Percentiles rank a stretch among this genome's conserved stretches.
Evolutionary conservation across 2,888 invertebrate species (phyloP).

Genomic region (Drosophila differens): DNA sequence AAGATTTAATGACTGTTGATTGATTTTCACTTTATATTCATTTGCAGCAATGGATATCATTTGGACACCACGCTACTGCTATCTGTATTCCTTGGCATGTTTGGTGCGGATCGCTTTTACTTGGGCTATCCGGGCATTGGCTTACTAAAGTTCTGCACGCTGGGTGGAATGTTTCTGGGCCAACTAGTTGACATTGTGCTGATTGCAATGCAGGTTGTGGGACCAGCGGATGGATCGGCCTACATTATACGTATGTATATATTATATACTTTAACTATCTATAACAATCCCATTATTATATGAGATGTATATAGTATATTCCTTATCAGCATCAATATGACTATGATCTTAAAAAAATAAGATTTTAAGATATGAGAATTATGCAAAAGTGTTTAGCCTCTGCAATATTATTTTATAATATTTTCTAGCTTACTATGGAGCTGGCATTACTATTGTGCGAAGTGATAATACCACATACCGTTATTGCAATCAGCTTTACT

Average conservation of each 20-base stretch:
- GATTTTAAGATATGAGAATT: background rate
- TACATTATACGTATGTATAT: conserved; percentile 90
- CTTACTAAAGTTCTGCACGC: conserved; percentile 96
- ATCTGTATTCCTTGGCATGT: conserved; percentile 98
- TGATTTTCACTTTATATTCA: background rate
- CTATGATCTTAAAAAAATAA: background rate
- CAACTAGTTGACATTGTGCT: conserved; percentile 97
- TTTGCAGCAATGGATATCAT: conserved; percentile 94
- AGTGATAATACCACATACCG: conserved; percentile 94
- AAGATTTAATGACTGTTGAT: background rate
- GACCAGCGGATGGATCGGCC: conserved; percentile 97
- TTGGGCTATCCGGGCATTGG: conserved; percentile 99
- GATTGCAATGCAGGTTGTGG: conserved; percentile 90
- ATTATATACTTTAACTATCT: too few relatives aligned
- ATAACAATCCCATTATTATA: background rate
- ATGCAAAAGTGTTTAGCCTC: background rate
- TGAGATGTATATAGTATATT: background rate
- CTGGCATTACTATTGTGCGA: conserved; percentile 91
- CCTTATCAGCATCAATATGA: background rate
- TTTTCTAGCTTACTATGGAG: conserved; percentile 91
- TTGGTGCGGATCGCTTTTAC: conserved; percentile 98
- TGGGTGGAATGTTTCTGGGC: conserved; percentile 98
- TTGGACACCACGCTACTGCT: conserved; percentile 96
- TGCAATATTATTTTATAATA: background rate
- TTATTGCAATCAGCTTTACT: conserved; percentile 72